Conservation (phyloP, 2,113 vertebrate species). For the Phodopus roborovskii region DNA sequence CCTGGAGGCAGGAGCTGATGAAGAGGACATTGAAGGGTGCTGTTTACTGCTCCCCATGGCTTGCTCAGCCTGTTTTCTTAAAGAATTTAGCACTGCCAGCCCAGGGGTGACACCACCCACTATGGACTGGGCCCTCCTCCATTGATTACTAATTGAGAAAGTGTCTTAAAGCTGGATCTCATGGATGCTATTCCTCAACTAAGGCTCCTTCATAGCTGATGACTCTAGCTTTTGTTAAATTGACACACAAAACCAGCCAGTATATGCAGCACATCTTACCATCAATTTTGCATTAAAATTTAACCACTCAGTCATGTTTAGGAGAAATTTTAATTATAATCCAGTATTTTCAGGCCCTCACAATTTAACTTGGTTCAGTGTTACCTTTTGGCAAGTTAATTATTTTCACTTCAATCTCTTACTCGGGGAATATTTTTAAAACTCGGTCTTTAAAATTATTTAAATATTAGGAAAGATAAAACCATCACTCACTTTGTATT, state of each 20-base stretch:
- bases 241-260: not conserved
- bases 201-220: not conserved
- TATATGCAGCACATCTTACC: conserved; percentile 31
- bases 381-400: conserved; percentile 40
- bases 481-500: not conserved
- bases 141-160: not conserved
- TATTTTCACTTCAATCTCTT: conserved; percentile 60
- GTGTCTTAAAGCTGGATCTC: not conserved
- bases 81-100: not conserved
- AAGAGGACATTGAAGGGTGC: not conserved
- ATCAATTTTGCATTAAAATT: conserved; percentile 70
- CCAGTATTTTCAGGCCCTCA: conserved; percentile 50
- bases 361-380: conserved; percentile 36
- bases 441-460: conserved; percentile 54
- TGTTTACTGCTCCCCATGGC: not conserved
- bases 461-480: conserved; percentile 65
- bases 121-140: not conserved
- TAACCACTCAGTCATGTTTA: conserved; percentile 62
- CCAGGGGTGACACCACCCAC: not conserved
- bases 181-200: not conserved
- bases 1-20: not conserved
- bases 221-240: not conserved
- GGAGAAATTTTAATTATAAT: conserved; percentile 60
- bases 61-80: not conserved
- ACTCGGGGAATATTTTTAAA: conserved; percentile 52